Conservation (phyloP, 2,797 vertebrate genomes). For the Mastacembelus armatus region DNA sequence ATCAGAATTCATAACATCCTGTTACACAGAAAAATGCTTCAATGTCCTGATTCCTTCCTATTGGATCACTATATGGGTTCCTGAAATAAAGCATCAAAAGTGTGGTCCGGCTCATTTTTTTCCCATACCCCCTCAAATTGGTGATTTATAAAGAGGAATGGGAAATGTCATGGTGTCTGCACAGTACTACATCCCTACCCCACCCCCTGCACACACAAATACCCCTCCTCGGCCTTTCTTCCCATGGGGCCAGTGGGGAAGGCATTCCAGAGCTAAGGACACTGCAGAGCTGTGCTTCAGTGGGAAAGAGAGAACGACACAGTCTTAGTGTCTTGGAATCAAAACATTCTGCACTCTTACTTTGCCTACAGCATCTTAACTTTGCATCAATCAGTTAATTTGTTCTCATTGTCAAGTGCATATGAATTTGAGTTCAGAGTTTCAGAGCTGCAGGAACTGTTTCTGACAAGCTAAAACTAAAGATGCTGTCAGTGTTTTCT, state of each 20-base stretch:
- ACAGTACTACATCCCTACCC: constrained; percentile 41
- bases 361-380: constrained; percentile 47
- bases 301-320: constrained; percentile 30
- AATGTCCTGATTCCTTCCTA: constrained; percentile 9
- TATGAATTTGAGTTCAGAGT: constrained; percentile 45
- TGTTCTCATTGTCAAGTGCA: constrained; percentile 54
- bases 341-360: constrained; percentile 32
- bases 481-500: constrained; percentile 41
- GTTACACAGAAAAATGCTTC: constrained; percentile 21
- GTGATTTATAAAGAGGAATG: constrained; percentile 78
- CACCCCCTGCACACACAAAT: constrained; percentile 47
- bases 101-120: constrained; percentile 44
- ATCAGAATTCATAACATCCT: constrained; percentile 12
- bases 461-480: constrained; percentile 46
- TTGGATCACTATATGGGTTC: constrained; percentile 35
- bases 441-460: constrained; percentile 43
- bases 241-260: constrained; percentile 73
- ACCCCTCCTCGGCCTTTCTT: constrained; percentile 63
- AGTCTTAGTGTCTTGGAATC: constrained; percentile 32
- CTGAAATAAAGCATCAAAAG: constrained; percentile 56
- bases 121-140: constrained; percentile 71
- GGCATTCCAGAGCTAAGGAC: constrained; percentile 73
- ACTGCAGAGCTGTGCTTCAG: constrained; percentile 65
- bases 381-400: constrained; percentile 55
- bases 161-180: constrained; percentile 76